phyloP scores from a whole-genome alignment of 2,113 vertebrate species.

The Pavo muticus region DNA sequence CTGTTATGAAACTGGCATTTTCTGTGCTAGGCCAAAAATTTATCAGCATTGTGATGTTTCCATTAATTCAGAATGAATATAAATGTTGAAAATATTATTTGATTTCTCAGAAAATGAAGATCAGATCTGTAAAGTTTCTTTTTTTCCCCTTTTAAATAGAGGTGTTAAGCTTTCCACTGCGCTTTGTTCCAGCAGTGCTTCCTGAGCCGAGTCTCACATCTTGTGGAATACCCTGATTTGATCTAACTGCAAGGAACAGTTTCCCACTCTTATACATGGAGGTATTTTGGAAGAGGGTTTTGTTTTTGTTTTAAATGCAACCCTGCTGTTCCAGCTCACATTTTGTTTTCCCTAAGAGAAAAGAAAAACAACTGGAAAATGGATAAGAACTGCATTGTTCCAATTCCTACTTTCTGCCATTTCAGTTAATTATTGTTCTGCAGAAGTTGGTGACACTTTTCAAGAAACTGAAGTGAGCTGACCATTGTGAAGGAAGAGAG shows the following conservation, averaged over 20 bases:
- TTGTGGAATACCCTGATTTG: neutral
- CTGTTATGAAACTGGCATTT: conserved; percentile 44
- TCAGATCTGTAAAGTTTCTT: neutral
- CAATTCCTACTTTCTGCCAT: neutral
- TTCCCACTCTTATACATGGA: neutral
- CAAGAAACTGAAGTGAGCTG: neutral
- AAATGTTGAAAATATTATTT: conserved; percentile 13
- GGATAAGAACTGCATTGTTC: neutral
- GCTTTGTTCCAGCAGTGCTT: neutral
- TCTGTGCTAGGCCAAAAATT: neutral
- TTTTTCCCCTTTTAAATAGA: neutral
- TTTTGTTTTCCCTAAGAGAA: conserved; percentile 5
- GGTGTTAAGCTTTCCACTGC: neutral
- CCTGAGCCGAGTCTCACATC: neutral
- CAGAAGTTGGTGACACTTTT: neutral
- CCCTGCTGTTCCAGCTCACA: conserved; percentile 7
- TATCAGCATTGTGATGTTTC: neutral
- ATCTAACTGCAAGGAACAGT: conserved; percentile 4
- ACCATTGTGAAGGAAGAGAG: neutral
- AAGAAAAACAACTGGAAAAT: neutral
- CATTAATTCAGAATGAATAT: conserved; percentile 11
- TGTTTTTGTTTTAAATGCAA: conserved; percentile 30
- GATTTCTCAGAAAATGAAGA: neutral
- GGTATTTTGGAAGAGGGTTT: conserved; percentile 18
- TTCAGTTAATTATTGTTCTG: neutral